A percentile compares a stretch with the other conserved stretches of the same genome.
phyloP scores from a whole-genome alignment of 2,113 vertebrate genomes.

The Platysternon megacephalum region DNA sequence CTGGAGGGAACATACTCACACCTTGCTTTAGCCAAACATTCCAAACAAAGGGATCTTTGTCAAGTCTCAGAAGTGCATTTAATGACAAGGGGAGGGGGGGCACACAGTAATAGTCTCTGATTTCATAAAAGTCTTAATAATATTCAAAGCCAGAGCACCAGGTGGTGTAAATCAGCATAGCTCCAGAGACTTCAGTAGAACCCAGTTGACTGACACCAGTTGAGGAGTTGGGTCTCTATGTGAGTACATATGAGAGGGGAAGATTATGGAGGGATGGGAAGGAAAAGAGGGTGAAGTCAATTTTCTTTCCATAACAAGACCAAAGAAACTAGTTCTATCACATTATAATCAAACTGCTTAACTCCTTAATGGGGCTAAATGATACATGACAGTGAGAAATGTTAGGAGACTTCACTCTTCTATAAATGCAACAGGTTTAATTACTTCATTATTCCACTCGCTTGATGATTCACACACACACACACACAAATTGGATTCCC shows the following conservation, averaged over 20 bases:
- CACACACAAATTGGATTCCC: background rate
- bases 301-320: background rate
- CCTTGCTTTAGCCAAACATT: background rate
- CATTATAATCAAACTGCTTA: background rate
- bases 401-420: background rate
- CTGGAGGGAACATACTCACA: too few species aligned
- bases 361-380: background rate
- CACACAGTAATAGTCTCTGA: too few species aligned
- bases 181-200: background rate
- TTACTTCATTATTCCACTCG: background rate
- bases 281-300: rapidly evolving
- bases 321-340: background rate
- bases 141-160: too few species aligned
- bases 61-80: background rate
- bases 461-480: background rate
- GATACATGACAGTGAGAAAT: background rate
- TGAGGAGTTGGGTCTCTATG: too few species aligned
- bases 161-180: background rate
- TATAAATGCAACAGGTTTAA: background rate
- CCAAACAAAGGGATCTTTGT: background rate
- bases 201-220: too few species aligned
- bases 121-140: too few species aligned
- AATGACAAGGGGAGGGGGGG: background rate
- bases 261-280: background rate
- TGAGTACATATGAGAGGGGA: background rate